These are phyloP conservation scores for Synergus japonicus DNA, from an alignment of 2,888 invertebrate species.

Conservation along the genomic window DNA sequence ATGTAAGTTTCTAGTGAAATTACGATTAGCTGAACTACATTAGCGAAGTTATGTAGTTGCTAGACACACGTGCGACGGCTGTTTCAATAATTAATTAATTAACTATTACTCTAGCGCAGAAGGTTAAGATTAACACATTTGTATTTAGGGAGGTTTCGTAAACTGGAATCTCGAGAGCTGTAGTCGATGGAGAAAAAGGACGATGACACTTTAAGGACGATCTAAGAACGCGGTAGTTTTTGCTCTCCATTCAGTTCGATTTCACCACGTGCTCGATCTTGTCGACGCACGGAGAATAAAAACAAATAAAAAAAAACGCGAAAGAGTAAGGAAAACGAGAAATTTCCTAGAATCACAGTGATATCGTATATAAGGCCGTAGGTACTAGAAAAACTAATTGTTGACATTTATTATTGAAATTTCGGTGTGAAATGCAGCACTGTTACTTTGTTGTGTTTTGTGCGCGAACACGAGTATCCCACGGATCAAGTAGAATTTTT, in stretches of 20 bases:
- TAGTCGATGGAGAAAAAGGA: constrained; percentile 46
- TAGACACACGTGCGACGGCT: constrained; percentile 74
- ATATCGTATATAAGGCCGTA: constrained; percentile 42
- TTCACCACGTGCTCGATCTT: constrained; percentile 38
- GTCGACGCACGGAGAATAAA: constrained; percentile 42
- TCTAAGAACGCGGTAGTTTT: constrained; percentile 61
- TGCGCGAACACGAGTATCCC: constrained; percentile 29
- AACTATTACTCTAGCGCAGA: constrained; percentile 43
- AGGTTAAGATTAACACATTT: constrained; percentile 59
- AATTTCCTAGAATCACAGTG: constrained; percentile 41
- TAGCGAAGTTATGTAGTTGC: constrained; percentile 75
- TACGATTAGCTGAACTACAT: constrained; percentile 63
- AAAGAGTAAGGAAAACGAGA: constrained; percentile 38
- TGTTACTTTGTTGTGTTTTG: constrained; percentile 36
- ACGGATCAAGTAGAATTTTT: constrained; percentile 37
- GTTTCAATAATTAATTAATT: constrained; percentile 69
- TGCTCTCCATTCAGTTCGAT: constrained; percentile 58
- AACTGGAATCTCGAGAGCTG: constrained; percentile 52
- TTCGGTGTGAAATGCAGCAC: constrained; percentile 37
- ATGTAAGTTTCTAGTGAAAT: constrained; percentile 73
- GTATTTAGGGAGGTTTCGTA: constrained; percentile 58
- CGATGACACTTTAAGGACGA: constrained; percentile 50
- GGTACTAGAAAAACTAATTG: constrained; percentile 35
- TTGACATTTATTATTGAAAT: constrained; percentile 38
- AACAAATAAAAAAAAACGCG: constrained; percentile 24